Base-by-base conservation (phyloP, 1,140 invertebrate genomes). In the Drosophila ironensis region DNA sequence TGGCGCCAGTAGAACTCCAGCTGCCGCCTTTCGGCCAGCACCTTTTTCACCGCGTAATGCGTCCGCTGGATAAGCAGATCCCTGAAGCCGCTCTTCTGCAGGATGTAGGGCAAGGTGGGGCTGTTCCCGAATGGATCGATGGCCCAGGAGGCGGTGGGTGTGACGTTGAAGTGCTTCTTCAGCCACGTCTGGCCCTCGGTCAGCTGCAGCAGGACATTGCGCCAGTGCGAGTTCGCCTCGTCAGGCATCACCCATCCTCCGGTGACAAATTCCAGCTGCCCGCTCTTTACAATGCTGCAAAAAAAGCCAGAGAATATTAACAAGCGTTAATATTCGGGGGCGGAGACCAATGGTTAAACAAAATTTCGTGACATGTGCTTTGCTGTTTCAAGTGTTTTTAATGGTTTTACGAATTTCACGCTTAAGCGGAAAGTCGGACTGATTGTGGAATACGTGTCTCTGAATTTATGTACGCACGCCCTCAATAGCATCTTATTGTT, bases 191-290 rank as follows among this genome's bases (percentile, higher is more conserved):
- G 98, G 2, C 98, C 98, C 67, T 97, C 96, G 0, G 97, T 95
- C 42, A 99, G 90, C 88, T 99, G 97, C 90, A 97, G 94, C 0
- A 98, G 90, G 63, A 98, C 96, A 2, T 97, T 94, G 24, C 95
- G 93, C 93, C 98, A 97, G 90, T 99, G 97, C 0, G 97, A 94
- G 59, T 95, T 97, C 0, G 98, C 97, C 91, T 99, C 98, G 89
- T 99, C 98, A n/a, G 96, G 95, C 98, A 99, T 99, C 0, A 99
- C 98, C 97, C 98, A 99, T n/a, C 98, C 98, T 11, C 98, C 98
- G 0, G 97, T 97, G 0, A 98, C 96, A 60, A 94, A 94, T 91
- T 97, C 95, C 22, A 96, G 89, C 84, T 97, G 94, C 9, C 93
- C 92, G 57, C 92, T 92, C 17, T 92, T 90, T 0, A 95, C 78